These are phyloP conservation scores for Heteromormyrus szaboi DNA, from an alignment of 2,797 vertebrate species.

Conservation along the genomic window DNA sequence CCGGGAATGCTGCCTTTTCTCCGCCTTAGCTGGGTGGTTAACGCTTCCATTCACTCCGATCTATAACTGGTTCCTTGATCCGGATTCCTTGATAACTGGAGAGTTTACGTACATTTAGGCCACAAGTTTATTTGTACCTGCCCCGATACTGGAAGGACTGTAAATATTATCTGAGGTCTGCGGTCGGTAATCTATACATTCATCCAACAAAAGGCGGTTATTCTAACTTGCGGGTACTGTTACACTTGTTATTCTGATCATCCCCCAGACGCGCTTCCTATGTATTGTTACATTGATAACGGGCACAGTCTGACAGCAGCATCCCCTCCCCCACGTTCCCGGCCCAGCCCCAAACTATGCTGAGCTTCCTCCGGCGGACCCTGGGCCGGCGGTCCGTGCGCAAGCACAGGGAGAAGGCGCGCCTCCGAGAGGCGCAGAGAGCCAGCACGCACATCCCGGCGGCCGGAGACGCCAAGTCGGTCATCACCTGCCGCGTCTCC, in stretches of 20 bases:
- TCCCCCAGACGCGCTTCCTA: background rate
- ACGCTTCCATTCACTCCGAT: background rate
- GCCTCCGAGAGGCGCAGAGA: constrained; percentile 81
- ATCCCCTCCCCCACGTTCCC: background rate
- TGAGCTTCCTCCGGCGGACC: constrained; percentile 92
- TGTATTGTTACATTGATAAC: background rate
- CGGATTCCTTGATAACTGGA: background rate
- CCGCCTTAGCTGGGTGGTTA: background rate
- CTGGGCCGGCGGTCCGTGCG: constrained; percentile 84
- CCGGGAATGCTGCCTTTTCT: background rate
- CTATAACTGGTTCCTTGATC: background rate
- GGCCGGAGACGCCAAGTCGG: constrained; percentile 79
- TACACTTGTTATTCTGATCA: background rate
- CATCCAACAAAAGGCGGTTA: background rate
- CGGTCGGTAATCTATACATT: background rate
- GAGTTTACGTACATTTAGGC: background rate
- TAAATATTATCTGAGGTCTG: background rate
- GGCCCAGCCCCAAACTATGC: constrained; percentile 55
- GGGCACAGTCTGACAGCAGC: background rate
- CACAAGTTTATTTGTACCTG: background rate
- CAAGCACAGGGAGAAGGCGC: constrained; percentile 78
- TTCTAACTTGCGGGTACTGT: background rate
- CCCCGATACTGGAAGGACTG: background rate
- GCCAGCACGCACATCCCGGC: constrained; percentile 91
- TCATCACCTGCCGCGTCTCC: constrained; percentile 91